phyloP scores from a whole-genome alignment of 2,113 vertebrate genomes.

The Castor canadensis region DNA sequence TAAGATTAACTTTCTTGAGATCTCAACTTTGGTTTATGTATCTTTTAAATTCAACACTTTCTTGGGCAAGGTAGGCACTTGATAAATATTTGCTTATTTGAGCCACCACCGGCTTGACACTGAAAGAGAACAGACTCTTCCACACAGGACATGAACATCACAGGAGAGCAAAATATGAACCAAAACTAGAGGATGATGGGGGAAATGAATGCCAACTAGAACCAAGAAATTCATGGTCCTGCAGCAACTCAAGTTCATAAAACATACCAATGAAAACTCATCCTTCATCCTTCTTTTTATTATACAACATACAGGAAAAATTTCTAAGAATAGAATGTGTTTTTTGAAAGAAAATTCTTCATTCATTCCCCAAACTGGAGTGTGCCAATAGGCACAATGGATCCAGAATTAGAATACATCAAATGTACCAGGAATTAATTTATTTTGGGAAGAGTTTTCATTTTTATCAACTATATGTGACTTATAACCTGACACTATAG shows the following conservation, averaged over 20 bases:
- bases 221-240: neutral
- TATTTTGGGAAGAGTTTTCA: constrained; percentile 23
- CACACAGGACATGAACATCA: neutral
- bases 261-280: neutral
- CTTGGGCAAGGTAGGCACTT: neutral
- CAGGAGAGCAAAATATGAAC: neutral
- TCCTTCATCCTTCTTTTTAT: neutral
- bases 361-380: neutral
- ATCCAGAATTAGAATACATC: neutral
- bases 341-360: constrained; percentile 43
- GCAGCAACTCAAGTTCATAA: neutral
- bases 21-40: neutral
- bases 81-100: constrained; percentile 44
- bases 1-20: neutral
- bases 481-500: constrained; percentile 24
- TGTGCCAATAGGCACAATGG: neutral
- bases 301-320: neutral
- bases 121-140: neutral
- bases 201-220: constrained; percentile 7
- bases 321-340: neutral
- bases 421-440: constrained; percentile 19
- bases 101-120: neutral
- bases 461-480: constrained; percentile 25
- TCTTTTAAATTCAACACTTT: neutral
- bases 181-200: neutral